These are phyloP conservation scores for Entomobrya proxima DNA, from an alignment of 2,888 invertebrate genomes.

Conservation along the genomic window DNA sequence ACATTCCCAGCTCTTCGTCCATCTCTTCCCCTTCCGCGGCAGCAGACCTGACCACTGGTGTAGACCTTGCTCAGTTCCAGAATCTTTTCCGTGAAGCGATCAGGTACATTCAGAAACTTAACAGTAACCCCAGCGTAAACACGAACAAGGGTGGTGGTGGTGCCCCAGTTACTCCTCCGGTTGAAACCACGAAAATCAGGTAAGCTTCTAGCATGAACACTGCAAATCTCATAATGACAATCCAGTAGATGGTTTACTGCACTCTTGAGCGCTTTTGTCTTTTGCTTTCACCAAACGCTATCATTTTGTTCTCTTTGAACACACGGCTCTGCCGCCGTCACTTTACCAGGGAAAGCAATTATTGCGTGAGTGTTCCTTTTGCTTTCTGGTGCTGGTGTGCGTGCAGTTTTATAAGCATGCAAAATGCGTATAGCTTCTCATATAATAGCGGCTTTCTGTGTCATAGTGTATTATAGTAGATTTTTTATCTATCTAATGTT, in stretches of 20 bases:
- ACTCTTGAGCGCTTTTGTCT: too few species aligned
- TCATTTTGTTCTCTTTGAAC: too few species aligned
- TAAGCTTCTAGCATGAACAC: too few species aligned
- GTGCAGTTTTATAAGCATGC: too few species aligned
- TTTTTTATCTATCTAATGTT: neutral
- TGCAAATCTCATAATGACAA: too few species aligned
- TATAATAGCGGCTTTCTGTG: too few species aligned
- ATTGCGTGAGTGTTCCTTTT: too few species aligned
- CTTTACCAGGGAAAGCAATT: too few species aligned
- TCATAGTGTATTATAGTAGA: too few species aligned
- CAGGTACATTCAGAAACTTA: constrained; percentile 40
- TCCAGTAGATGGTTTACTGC: too few species aligned
- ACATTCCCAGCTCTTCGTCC: neutral
- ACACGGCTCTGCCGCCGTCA: too few species aligned
- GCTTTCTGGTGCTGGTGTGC: neutral
- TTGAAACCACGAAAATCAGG: constrained; percentile 42
- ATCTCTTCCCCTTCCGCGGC: neutral
- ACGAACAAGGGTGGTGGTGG: constrained; percentile 10
- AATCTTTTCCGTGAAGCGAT: constrained; percentile 42
- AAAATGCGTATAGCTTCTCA: neutral
- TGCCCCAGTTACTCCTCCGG: neutral
- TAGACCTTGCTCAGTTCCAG: constrained; percentile 55
- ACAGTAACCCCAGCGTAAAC: constrained; percentile 1
- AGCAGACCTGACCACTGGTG: constrained; percentile 28
- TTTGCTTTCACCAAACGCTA: too few species aligned